Evolutionary conservation across 2,113 vertebrate species (phyloP), one percentile per base, ranked within the genome.

Genomic region (Anguilla japonica): DNA sequence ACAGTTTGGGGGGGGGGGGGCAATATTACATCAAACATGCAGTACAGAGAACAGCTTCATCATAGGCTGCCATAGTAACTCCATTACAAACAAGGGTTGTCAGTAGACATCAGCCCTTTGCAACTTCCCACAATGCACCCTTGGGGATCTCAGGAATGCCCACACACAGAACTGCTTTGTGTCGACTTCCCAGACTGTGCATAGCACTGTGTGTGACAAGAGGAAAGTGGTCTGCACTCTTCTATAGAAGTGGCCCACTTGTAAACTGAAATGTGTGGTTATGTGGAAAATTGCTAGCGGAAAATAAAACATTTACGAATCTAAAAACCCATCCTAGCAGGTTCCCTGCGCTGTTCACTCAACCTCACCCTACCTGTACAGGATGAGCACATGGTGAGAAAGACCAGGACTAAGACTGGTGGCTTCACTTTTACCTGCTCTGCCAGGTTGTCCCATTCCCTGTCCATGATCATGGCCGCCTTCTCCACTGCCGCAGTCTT

Each of bases 361-460:
- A 53, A 53, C 1, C 50, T 53, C 50, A 53, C 13, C 11, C 50
- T 14, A 53, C 7, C 50, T 53, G 7, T 14, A 53, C 1, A 14
- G 50, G 50, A 53, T 14, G 50, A 53, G 50, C 50, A 53, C 50
- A 34, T 34, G 34, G 60, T 22, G 18, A 22, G 60, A 26, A 67
- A 67, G 60, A 20, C 60, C 18, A 22, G 60, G 20, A 22, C 1
- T 11, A 53, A 9, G 43, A 53, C 50, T 14, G 7, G 11, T 14
- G 50, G 50, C 8, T 53, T 14, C 50, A 11, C 50, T 80, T 86
- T 84, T 89, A 79, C 91, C 88, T 92, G 88, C 84, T 85, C 89
- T 78, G 91, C 91, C 63, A 92, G 84, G 84, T 89, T 90, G 40
- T 92, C 90, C 87, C 53, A 89, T 83, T 91, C 91, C 85, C 87